Conservation (phyloP, 2,797 vertebrate genomes). For the Centroberyx gerrardi region DNA sequence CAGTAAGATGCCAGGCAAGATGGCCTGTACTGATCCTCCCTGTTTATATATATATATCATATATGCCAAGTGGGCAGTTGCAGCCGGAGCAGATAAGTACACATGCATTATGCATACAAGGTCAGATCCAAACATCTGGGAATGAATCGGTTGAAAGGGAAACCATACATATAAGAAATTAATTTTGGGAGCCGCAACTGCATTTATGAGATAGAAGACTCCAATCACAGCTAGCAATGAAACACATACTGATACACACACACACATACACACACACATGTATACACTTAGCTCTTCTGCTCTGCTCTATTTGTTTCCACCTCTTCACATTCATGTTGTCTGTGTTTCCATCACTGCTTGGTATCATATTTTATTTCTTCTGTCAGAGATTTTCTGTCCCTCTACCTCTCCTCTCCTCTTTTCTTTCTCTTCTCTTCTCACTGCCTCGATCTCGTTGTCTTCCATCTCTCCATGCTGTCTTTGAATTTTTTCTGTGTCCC, state of each 20-base stretch:
- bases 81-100: constrained; percentile 11
- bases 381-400: constrained; percentile 62
- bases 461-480: constrained; percentile 58
- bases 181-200: constrained; percentile 31
- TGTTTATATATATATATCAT: constrained; percentile 13
- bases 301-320: constrained; percentile 75
- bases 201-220: constrained; percentile 24
- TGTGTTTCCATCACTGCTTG: constrained; percentile 71
- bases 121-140: constrained; percentile 26
- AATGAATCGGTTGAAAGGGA: constrained; percentile 25
- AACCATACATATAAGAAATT: constrained; percentile 20
- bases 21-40: constrained; percentile 22
- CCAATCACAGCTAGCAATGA: constrained; percentile 42
- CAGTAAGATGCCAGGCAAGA: constrained; percentile 52
- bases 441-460: constrained; percentile 20
- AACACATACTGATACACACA: constrained; percentile 18
- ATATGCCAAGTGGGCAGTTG: constrained; percentile 33
- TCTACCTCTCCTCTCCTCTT: constrained; percentile 45
- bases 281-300: constrained; percentile 60
- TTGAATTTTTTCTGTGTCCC: constrained; percentile 50
- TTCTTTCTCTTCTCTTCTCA: constrained; percentile 40
- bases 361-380: constrained; percentile 62
- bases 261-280: constrained; percentile 23
- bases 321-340: constrained; percentile 66
- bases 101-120: constrained; percentile 10